Conservation (phyloP, 2,888 invertebrate genomes). For the Habroteleia sp. region DNA sequence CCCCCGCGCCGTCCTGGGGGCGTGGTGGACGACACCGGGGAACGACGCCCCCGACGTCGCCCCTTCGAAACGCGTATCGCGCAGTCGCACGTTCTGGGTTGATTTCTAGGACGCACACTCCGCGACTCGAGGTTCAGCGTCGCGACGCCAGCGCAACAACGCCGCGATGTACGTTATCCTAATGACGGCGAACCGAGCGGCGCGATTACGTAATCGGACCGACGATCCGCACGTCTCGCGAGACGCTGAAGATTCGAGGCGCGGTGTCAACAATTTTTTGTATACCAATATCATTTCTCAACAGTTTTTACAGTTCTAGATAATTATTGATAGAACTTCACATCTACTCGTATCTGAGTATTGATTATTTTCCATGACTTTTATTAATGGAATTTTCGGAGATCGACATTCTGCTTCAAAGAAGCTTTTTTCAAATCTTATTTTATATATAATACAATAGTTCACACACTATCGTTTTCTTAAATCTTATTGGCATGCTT, state of each 20-base stretch:
- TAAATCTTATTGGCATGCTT: no score
- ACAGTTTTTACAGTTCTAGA: no score
- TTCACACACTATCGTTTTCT: no score
- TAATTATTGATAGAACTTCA: no score
- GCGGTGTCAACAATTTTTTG: constrained; percentile 23
- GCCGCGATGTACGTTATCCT: constrained; percentile 25
- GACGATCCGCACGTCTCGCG: constrained; percentile 38
- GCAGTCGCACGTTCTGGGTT: constrained; percentile 66
- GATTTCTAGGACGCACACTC: constrained; percentile 55
- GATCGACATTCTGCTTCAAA: no score
- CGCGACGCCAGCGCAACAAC: constrained; percentile 41
- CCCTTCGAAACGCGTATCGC: constrained; percentile 70
- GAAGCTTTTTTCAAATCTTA: no score
- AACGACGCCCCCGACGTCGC: constrained; percentile 78
- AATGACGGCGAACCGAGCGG: constrained; percentile 32
- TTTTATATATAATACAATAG: no score
- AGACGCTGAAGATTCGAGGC: background rate
- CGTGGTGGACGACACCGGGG: constrained; percentile 72
- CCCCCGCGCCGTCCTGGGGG: constrained; percentile 72
- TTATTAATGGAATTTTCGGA: no score
- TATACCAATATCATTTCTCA: no score
- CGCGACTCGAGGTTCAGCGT: constrained; percentile 8
- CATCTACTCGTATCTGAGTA: no score
- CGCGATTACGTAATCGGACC: constrained; percentile 52
- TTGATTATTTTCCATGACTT: no score